A percentile compares a stretch with the other conserved stretches of the same genome.
phyloP scores from a whole-genome alignment of 2,113 vertebrate genomes.

The Heloderma charlesbogerti region DNA sequence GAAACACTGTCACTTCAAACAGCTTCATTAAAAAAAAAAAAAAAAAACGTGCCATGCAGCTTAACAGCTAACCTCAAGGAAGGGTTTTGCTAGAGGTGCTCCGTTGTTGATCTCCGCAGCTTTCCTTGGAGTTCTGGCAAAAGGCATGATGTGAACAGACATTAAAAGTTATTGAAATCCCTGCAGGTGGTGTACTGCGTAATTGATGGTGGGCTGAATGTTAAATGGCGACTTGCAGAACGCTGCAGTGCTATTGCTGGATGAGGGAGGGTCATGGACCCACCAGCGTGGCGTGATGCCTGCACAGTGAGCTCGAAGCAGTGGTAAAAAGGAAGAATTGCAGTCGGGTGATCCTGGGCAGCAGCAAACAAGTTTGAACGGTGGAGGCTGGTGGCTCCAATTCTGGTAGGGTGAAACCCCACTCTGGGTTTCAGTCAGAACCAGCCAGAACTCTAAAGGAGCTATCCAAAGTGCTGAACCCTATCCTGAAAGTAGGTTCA shows the following conservation, averaged over 20 bases:
- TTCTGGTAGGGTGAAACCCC: not conserved
- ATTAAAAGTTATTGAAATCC: conserved; percentile 28
- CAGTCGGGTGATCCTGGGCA: not conserved
- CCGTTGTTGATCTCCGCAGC: not conserved
- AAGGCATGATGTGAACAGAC: conserved; percentile 22
- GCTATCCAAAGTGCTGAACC: no score
- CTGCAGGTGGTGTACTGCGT: not conserved
- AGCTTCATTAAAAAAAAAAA: not conserved
- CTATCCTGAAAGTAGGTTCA: no score
- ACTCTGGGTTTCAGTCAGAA: no score
- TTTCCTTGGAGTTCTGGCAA: conserved; percentile 12
- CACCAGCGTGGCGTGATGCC: not conserved
- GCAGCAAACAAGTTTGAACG: not conserved
- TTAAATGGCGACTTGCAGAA: not conserved
- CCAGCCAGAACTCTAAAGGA: no score
- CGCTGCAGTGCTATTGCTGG: not conserved
- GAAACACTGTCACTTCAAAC: not conserved
- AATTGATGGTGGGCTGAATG: not conserved
- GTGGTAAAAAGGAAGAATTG: not conserved
- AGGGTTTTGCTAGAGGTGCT: not conserved
- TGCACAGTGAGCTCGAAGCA: not conserved
- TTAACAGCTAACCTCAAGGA: not conserved
- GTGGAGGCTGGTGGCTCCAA: not conserved
- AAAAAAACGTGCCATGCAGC: not conserved
- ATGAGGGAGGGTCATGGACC: not conserved